Conservation (phyloP, 2,888 invertebrate species). For the Theodoxus fluviatilis region DNA sequence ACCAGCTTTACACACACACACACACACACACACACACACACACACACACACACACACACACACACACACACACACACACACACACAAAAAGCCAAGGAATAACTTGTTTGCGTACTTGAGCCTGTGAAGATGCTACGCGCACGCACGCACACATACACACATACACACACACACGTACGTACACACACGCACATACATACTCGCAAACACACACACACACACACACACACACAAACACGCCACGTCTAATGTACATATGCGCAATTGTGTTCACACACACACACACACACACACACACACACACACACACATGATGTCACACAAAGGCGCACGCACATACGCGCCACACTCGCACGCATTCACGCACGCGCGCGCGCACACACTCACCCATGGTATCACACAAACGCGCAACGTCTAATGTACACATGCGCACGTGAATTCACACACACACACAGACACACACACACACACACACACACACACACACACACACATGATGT, state of each 20-base stretch:
- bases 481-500: background rate
- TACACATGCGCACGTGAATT: slow-evolving; percentile 19
- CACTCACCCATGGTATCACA: background rate
- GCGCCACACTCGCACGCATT: slow-evolving; percentile 16
- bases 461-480: slow-evolving; percentile 16
- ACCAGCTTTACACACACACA: background rate
- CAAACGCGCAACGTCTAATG: slow-evolving; percentile 3
- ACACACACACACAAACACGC: background rate
- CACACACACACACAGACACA: slow-evolving; percentile 8
- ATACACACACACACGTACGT: background rate
- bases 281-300: slow-evolving; percentile 4
- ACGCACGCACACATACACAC: slow-evolving; percentile 10
- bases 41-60: slow-evolving; percentile 13
- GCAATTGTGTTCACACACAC: slow-evolving; percentile 4
- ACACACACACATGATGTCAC: slow-evolving; percentile 21
- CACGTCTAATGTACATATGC: slow-evolving; percentile 15
- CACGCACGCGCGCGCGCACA: slow-evolving; percentile 17
- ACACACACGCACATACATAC: background rate
- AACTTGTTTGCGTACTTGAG: background rate
- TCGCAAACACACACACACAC: slow-evolving; percentile 22
- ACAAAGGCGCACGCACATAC: slow-evolving; percentile 3
- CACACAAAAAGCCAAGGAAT: slow-evolving; percentile 1
- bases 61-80: slow-evolving; percentile 19
- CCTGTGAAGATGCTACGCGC: background rate
- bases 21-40: slow-evolving; percentile 19